Percentiles rank a stretch among this genome's conserved stretches.
phyloP scores from a whole-genome alignment of 2,113 vertebrate genomes.

The Pelodiscus sinensis region DNA sequence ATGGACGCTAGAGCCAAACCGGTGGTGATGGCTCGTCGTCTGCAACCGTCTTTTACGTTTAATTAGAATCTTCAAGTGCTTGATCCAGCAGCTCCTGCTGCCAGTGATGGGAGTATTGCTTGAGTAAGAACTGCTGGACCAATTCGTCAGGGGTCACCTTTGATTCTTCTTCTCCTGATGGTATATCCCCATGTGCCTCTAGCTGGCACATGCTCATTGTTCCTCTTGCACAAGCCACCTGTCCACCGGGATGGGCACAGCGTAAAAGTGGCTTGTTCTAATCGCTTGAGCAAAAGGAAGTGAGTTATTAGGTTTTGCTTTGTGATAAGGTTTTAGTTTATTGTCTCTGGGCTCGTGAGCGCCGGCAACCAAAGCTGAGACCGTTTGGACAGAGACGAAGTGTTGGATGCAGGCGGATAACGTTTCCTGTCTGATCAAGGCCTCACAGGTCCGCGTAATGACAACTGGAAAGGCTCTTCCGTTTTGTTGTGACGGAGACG shows the following conservation, averaged over 20 bases:
- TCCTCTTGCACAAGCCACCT: background rate
- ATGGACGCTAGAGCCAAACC: background rate
- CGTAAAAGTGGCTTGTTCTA: background rate
- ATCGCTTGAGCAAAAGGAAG: slow-evolving; percentile 1
- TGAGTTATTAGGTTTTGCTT: background rate
- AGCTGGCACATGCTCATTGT: background rate
- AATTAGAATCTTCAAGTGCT: background rate
- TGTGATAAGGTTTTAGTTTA: background rate
- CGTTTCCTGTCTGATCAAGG: slow-evolving; percentile 4
- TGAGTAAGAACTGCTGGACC: background rate
- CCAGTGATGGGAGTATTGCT: background rate
- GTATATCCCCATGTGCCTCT: background rate
- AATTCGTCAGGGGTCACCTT: background rate
- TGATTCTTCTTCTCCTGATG: background rate
- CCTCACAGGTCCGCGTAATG: background rate
- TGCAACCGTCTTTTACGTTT: background rate
- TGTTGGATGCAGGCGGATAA: background rate
- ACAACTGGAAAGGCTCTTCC: slow-evolving; percentile 16
- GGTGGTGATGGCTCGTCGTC: background rate
- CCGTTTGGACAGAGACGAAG: slow-evolving; percentile 47
- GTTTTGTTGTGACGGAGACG: slow-evolving; percentile 14
- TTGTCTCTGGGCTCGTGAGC: slow-evolving; percentile 22
- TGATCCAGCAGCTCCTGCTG: background rate
- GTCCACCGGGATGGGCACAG: background rate
- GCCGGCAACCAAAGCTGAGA: slow-evolving; percentile 62